Evolutionary conservation across 2,797 vertebrate species (phyloP).

Genomic region (Coluber constrictor): DNA sequence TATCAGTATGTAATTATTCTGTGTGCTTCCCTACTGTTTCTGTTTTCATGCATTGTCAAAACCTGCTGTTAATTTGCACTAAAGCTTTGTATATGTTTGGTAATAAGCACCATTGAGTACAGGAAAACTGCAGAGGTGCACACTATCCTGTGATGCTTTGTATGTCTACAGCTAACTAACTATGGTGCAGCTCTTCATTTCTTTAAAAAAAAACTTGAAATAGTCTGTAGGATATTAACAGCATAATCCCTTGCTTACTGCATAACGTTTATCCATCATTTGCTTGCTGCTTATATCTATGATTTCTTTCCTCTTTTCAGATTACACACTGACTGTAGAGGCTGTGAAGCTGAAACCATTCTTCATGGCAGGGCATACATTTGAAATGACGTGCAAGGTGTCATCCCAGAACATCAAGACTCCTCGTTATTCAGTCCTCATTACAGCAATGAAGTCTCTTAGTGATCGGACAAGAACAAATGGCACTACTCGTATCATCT

Average conservation of each 20-base stretch:
- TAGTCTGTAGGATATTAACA: neutral
- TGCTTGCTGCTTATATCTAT: constrained; percentile 36
- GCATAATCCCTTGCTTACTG: constrained; percentile 39
- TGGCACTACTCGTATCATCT: constrained; percentile 77
- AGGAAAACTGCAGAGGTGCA: neutral
- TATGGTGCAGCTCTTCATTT: neutral
- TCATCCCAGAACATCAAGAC: constrained; percentile 79
- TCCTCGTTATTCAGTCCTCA: constrained; percentile 81
- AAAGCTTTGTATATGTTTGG: neutral
- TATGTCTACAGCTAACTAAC: neutral
- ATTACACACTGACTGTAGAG: constrained; percentile 77
- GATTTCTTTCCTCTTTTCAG: constrained; percentile 69
- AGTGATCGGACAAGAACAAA: constrained; percentile 58
- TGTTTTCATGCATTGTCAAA: neutral
- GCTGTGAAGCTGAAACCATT: constrained; percentile 79
- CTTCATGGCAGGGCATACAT: constrained; percentile 84
- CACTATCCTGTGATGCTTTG: neutral
- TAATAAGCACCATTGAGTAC: neutral
- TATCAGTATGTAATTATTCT: neutral
- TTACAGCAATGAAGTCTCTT: constrained; percentile 77
- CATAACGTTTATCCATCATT: constrained; percentile 4
- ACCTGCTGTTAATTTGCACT: neutral
- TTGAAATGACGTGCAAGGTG: constrained; percentile 90
- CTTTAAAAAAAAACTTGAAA: neutral
- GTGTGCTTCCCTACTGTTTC: neutral